Evolutionary conservation across 2,888 invertebrate genomes (phyloP).

Genomic region (Troides helena): DNA sequence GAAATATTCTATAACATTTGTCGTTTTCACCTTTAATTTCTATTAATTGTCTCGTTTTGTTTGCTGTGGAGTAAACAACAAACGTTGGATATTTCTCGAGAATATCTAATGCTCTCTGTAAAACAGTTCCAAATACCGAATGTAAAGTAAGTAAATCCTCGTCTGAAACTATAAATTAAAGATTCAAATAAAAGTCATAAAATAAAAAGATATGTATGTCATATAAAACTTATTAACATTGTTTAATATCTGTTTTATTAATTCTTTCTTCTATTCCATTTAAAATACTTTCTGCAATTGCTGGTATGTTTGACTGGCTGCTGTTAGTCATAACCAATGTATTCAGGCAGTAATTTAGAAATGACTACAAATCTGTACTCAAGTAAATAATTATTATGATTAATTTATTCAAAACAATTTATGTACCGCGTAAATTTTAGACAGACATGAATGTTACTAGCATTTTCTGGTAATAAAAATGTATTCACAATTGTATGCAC

Average conservation of each 20-base stretch:
- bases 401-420: no score
- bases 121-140: constrained; percentile 79
- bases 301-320: constrained; percentile 41
- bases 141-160: constrained; percentile 77
- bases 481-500: no score
- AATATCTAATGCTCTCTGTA: constrained; percentile 82
- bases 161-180: constrained; percentile 75
- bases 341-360: neutral
- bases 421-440: no score
- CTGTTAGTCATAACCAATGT: constrained; percentile 38
- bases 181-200: neutral
- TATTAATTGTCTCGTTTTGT: constrained; percentile 67
- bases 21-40: constrained; percentile 80
- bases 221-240: constrained; percentile 36
- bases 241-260: constrained; percentile 39
- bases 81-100: constrained; percentile 80
- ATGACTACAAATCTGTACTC: neutral
- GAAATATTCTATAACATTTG: constrained; percentile 82
- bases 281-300: constrained; percentile 45
- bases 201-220: constrained; percentile 1
- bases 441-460: no score
- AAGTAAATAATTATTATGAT: no score
- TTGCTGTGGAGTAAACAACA: constrained; percentile 66
- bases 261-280: constrained; percentile 46
- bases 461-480: no score